Evolutionary conservation across 1,140 invertebrate genomes (phyloP).

Genomic region (Drosophila sechellia): DNA sequence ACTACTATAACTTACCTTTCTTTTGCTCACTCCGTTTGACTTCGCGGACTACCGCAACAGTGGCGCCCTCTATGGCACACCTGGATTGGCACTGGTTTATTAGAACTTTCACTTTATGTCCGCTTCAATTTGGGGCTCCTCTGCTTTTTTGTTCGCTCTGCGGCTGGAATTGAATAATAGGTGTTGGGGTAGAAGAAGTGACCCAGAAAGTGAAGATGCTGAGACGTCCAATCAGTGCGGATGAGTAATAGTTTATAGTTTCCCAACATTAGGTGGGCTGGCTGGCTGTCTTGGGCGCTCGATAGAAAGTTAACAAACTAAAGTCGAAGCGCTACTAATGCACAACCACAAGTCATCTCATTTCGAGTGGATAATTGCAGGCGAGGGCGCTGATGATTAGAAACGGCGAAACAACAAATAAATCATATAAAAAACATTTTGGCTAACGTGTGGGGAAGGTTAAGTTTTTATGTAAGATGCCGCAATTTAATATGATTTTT

Average conservation of each 20-base stretch:
- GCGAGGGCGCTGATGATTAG: conserved; percentile 30
- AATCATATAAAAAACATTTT: conserved; percentile 22
- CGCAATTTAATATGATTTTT: conserved; percentile 74
- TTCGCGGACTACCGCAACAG: conserved; percentile 69
- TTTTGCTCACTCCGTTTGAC: conserved; percentile 27
- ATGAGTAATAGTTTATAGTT: conserved; percentile 44
- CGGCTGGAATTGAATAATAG: conserved; percentile 62
- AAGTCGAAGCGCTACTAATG: conserved; percentile 22
- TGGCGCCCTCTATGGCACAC: conserved; percentile 23
- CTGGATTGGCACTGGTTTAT: conserved; percentile 40
- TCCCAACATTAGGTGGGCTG: conserved; percentile 4
- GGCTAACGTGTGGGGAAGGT: conserved; percentile 63
- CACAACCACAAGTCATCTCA: conserved; percentile 52
- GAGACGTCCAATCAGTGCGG: conserved; percentile 38
- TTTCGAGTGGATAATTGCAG: conserved; percentile 66
- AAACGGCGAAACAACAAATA: conserved; percentile 27
- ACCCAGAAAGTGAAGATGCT: conserved; percentile 56
- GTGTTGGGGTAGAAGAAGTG: conserved; percentile 20
- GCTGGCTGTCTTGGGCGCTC: conserved; percentile 24
- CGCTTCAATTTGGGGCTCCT: conserved; percentile 52
- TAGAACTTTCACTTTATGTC: conserved; percentile 82
- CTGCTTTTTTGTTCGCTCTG: conserved; percentile 19
- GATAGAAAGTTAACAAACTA: conserved; percentile 50
- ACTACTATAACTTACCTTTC: conserved; percentile 45
- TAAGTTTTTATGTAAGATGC: conserved; percentile 80